A percentile compares a stretch with the other conserved stretches of the same genome.
phyloP scores from a whole-genome alignment of 2,888 invertebrate species.

The Molanna angustata region DNA sequence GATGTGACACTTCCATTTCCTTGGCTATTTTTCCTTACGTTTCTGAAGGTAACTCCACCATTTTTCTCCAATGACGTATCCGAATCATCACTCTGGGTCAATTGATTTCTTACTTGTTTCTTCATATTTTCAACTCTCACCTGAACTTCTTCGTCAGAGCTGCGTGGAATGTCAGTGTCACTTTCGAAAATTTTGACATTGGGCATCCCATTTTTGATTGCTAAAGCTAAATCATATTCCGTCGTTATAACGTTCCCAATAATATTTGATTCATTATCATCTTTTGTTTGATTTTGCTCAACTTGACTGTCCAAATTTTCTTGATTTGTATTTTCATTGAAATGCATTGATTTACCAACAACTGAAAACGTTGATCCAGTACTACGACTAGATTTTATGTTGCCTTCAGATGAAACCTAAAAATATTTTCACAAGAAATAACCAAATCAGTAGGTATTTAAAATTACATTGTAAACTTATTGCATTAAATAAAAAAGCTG shows the following conservation, averaged over 20 bases:
- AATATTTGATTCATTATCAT: not conserved
- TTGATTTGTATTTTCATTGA: not conserved
- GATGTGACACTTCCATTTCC: slow-evolving; percentile 14
- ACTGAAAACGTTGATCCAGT: slow-evolving; percentile 20
- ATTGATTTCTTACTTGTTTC: slow-evolving; percentile 31
- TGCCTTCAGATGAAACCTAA: slow-evolving; percentile 12
- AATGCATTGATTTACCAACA: slow-evolving; percentile 16
- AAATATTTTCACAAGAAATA: not conserved
- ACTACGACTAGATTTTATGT: slow-evolving; percentile 15
- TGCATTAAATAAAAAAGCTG: not conserved
- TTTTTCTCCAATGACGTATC: slow-evolving; percentile 11
- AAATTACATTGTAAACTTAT: too few species aligned
- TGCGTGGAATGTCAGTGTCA: slow-evolving; percentile 36
- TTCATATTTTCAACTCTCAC: slow-evolving; percentile 31
- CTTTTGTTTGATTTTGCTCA: not conserved
- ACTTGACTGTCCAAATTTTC: slow-evolving; percentile 3
- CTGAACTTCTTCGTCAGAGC: slow-evolving; percentile 30
- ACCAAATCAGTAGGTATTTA: not conserved
- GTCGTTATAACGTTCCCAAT: too few species aligned
- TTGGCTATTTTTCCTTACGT: slow-evolving; percentile 6
- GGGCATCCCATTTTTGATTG: slow-evolving; percentile 57
- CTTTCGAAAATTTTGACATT: slow-evolving; percentile 47
- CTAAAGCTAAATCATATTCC: slow-evolving; percentile 52
- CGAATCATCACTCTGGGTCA: slow-evolving; percentile 21
- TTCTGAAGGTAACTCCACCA: slow-evolving; percentile 1